Base-by-base conservation (phyloP, 1,140 invertebrate genomes). In the Aleiodes sp. region DNA sequence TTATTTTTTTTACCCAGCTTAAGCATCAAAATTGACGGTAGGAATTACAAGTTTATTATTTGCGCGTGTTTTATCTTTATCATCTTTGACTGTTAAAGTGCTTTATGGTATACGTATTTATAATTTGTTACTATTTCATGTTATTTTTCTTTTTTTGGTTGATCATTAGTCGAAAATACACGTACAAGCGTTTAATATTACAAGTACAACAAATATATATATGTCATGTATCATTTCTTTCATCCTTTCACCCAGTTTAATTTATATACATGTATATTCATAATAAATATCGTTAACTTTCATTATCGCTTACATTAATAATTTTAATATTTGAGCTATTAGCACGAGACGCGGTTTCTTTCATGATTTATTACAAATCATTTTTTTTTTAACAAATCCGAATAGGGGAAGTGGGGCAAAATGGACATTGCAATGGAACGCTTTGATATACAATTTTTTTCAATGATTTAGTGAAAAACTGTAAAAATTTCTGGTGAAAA, bases 21-120 rank as follows among this genome's bases (percentile, higher is more conserved):
- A 67, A 37, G 26, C 62, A 64, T 29, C 68, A 73, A 77, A n/a
- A 76, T 77, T 77, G 74, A 76, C 74, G 16, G 60, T 73, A 76
- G 72, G 68, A 73, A 73, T 73, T 72, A 65, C n/a, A 59, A 19
- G 33, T 26, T 41, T 59, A 28, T 68, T 65, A 59, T 71, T 70
- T 66, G 26, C 37, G 12, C 26, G 41, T 41, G 19, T 56, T 57
- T 57, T 21, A 57, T 61, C 12, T 21, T 46, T 8, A 33, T 33
- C 12, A 33, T 33, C 7, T 10, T 8, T 33, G 7, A 8, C 21
- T 52, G 16, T 56, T 56, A 10, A 10, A 56, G 46, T 56, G 46
- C 46, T 56, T n/a, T 56, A 56, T 56, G 8, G 24, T 56, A 24
- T 21, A 56, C 24, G 24, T 56, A 56, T 21, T 24, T 56, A 56